Evolutionary conservation across 2,797 vertebrate genomes (phyloP).

Genomic region (Gila robusta): DNA sequence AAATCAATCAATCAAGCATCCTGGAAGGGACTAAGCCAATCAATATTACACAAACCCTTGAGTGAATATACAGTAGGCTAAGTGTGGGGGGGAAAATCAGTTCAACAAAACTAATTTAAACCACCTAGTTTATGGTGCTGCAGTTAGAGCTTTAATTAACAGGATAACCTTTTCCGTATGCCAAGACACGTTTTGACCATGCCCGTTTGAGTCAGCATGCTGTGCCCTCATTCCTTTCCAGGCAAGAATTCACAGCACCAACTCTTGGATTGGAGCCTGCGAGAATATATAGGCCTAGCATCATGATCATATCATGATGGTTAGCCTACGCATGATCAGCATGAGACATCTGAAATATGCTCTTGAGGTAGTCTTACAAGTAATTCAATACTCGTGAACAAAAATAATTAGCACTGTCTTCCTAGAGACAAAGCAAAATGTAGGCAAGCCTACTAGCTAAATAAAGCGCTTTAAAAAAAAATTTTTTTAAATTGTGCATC

Average conservation of each 20-base stretch:
- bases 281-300: not conserved
- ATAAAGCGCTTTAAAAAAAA: not conserved
- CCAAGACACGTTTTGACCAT: not conserved
- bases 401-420: not conserved
- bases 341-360: not conserved
- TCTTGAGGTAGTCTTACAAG: not conserved
- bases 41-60: not conserved
- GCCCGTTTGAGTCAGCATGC: slow-evolving; percentile 5
- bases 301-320: no score
- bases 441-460: not conserved
- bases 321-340: not conserved
- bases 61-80: not conserved
- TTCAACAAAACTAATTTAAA: not conserved
- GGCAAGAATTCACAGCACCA: not conserved
- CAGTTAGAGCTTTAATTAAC: not conserved
- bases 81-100: not conserved
- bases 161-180: not conserved
- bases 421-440: not conserved
- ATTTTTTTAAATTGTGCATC: not conserved
- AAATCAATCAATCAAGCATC: not conserved
- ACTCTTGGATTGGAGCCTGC: not conserved
- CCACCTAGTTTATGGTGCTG: not conserved
- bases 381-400: not conserved
- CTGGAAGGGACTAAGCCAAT: not conserved
- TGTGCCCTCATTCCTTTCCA: slow-evolving; percentile 8